These are phyloP conservation scores for Crenuchus spilurus DNA, from an alignment of 2,797 vertebrate species.

Conservation along the genomic window DNA sequence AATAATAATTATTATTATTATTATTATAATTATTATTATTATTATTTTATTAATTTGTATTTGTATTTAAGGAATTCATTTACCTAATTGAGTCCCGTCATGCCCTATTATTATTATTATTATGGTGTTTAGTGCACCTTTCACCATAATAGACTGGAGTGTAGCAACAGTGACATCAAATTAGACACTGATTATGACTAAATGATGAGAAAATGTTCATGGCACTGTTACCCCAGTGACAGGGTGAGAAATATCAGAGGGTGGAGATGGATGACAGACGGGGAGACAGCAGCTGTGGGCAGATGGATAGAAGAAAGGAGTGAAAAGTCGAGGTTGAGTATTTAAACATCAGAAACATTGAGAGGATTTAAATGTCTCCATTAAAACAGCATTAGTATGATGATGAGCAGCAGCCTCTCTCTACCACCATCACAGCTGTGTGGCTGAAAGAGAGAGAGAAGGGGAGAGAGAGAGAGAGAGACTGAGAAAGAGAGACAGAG, in stretches of 20 bases:
- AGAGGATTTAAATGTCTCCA: conserved; percentile 58
- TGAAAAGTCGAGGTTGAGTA: conserved; percentile 12
- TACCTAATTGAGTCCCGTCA: too few species aligned
- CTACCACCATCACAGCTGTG: conserved; percentile 21
- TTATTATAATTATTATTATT: too few species aligned
- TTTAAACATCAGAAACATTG: conserved; percentile 61
- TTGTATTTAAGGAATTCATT: too few species aligned
- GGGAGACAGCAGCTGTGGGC: background rate
- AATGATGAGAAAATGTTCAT: background rate
- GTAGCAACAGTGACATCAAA: background rate
- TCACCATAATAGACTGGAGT: too few species aligned
- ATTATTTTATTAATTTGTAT: too few species aligned
- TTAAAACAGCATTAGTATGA: conserved; percentile 68
- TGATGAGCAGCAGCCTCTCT: conserved; percentile 57
- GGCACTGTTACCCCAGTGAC: background rate
- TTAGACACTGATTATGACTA: background rate
- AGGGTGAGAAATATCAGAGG: background rate
- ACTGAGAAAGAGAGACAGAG: conserved; percentile 32
- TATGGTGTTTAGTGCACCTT: too few species aligned
- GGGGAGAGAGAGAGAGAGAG: conserved; percentile 19
- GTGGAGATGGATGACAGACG: background rate
- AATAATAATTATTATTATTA: too few species aligned
- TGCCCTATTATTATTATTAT: too few species aligned
- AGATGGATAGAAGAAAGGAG: background rate
- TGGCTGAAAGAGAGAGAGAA: conserved; percentile 41